Conservation (phyloP, 1,140 invertebrate species). For the Galleria mellonella region DNA sequence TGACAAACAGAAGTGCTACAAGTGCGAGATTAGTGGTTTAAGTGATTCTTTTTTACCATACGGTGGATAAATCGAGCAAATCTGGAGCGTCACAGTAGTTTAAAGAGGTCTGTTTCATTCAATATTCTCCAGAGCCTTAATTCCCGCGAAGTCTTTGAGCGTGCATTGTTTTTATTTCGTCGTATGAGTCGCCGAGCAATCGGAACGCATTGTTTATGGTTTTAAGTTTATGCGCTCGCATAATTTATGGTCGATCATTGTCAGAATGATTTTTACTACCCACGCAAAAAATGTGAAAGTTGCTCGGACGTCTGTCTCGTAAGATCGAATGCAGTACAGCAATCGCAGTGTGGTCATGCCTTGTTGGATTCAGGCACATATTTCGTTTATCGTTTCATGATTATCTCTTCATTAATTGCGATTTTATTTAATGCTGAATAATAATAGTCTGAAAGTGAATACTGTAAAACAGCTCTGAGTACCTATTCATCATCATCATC, state of each 20-base stretch:
- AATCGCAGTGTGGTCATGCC: conserved; percentile 8
- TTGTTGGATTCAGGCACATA: conserved; percentile 2
- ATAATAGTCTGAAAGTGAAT: too few species aligned
- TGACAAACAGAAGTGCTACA: conserved; percentile 24
- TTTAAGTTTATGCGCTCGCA: conserved; percentile 7
- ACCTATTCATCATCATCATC: too few species aligned
- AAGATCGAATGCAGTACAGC: background rate
- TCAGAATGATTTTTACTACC: conserved; percentile 14
- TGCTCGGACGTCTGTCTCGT: conserved; percentile 3
- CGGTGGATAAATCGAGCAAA: conserved; percentile 36
- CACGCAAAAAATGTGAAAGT: conserved; percentile 51
- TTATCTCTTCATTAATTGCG: too few species aligned
- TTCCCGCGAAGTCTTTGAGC: conserved; percentile 5
- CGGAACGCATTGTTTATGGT: conserved; percentile 13
- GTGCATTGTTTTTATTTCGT: conserved; percentile 17
- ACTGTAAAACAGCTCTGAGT: too few species aligned
- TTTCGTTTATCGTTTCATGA: too few species aligned
- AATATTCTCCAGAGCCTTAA: conserved; percentile 7
- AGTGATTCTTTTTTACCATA: conserved; percentile 25
- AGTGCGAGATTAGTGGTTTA: conserved; percentile 21
- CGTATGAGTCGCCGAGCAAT: conserved; percentile 14
- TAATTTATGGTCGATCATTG: background rate
- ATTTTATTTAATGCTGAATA: too few species aligned
- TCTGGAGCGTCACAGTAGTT: conserved; percentile 52
- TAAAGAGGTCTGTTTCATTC: conserved; percentile 46